Evolutionary conservation across 2,797 vertebrate species (phyloP), one percentile per base, ranked within the genome.

Genomic region (Catharus ustulatus): DNA sequence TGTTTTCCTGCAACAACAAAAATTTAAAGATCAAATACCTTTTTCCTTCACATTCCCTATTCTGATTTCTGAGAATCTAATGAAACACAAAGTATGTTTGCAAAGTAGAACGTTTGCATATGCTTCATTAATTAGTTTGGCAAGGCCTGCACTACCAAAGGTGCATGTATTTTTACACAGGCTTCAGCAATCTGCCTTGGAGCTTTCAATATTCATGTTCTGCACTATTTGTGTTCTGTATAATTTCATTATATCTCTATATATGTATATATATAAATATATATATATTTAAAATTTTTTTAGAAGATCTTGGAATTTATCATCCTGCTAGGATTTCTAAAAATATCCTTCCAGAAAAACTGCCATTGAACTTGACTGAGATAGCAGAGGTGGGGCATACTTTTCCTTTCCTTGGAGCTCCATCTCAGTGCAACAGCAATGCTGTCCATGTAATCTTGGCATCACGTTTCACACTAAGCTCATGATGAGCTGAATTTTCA

Each of bases 121-220:
- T 69, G 51, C 29, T 82, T 89, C 74, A 63, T 59, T 90, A 93
- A 94, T 94, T 85, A 93, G 51, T 76, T 86, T 93, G 93, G 66
- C 90, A 93, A 82, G 45, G 54, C 15, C 40, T 89, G 66, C 61
- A 43, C 29, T 51, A 78, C 38, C 75, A 84, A 94, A 94, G 75
- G 77, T 88, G 26, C 52, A 82, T 1, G 4, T 64, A 75, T 54
- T 89, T 94, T 94, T 59, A 78, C 49, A 29, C 1, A 68, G 38
- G 43, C 40, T 94, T 80, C 46, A 48, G 32, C 45, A 86, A 86
- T 79, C 36, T 21, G 12, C 29, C 78, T 87, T 59, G 26, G 16
- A 51, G 75, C 49, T 88, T 79, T 90, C 73, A 77, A 40, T 84
- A 75, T 78, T 92, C 71, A 27, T 84, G 22, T 84, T 87, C 77